Evolutionary conservation across 2,113 vertebrate species (phyloP).

Genomic region (Fregata magnificens): DNA sequence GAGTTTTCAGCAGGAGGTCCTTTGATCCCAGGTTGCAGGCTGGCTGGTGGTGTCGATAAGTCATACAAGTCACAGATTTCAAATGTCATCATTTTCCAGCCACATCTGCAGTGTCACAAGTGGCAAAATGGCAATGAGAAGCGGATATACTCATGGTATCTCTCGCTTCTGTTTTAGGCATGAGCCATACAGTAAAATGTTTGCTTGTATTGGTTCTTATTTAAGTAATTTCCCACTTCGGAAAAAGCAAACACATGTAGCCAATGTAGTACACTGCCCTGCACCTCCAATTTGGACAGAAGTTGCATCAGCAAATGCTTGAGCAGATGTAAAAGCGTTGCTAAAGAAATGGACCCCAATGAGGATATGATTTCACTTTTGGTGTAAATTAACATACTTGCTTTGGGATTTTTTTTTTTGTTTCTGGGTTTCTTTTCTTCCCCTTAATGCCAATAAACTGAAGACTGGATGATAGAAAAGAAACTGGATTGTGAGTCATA

Average conservation of each 20-base stretch:
- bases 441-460: not conserved
- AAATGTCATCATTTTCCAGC: not conserved
- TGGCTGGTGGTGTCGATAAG: not conserved
- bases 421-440: not conserved
- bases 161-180: not conserved
- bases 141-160: accelerated
- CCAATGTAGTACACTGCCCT: not conserved
- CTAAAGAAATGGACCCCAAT: not conserved
- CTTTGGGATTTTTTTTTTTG: not conserved
- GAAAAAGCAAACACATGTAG: not conserved
- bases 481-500: not conserved
- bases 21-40: not conserved
- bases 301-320: not conserved
- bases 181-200: not conserved
- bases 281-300: not conserved
- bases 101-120: not conserved
- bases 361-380: not conserved
- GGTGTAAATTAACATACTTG: not conserved
- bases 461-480: not conserved
- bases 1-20: not conserved
- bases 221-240: not conserved
- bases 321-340: not conserved
- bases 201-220: not conserved
- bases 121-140: not conserved
- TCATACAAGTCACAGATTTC: not conserved